Evolutionary conservation across 2,113 vertebrate species (phyloP).

Genomic region (Sturnira hondurensis): DNA sequence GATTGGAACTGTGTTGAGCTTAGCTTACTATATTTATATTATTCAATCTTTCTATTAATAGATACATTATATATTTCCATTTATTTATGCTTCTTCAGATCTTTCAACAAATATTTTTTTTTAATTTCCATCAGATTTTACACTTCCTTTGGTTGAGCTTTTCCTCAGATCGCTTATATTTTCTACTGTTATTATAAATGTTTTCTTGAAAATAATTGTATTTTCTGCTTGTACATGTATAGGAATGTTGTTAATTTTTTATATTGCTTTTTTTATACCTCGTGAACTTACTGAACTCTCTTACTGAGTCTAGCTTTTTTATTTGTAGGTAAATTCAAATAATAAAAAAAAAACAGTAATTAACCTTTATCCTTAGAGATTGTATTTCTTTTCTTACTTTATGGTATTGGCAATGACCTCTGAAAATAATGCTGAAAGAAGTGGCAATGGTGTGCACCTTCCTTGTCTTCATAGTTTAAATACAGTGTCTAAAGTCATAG

Average conservation of each 20-base stretch:
- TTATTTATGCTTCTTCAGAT: neutral
- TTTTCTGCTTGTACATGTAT: neutral
- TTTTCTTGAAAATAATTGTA: neutral
- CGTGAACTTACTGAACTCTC: neutral
- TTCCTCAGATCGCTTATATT: neutral
- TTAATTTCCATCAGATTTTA: neutral
- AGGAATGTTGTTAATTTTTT: neutral
- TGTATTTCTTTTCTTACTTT: neutral
- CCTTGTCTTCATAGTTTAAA: neutral
- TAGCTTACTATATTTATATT: neutral
- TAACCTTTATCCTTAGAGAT: neutral
- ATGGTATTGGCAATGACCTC: neutral
- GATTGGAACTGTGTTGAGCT: neutral
- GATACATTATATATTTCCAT: neutral
- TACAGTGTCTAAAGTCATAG: neutral
- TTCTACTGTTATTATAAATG: neutral
- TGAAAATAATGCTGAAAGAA: neutral
- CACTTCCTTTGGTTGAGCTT: neutral
- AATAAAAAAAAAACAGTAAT: neutral
- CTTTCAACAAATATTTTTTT: neutral
- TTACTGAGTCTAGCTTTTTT: neutral
- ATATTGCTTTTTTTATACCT: neutral
- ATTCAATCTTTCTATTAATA: neutral
- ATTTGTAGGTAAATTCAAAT: neutral
- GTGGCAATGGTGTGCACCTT: neutral